phyloP scores from a whole-genome alignment of 2,113 vertebrate species.

The Mellivora capensis region DNA sequence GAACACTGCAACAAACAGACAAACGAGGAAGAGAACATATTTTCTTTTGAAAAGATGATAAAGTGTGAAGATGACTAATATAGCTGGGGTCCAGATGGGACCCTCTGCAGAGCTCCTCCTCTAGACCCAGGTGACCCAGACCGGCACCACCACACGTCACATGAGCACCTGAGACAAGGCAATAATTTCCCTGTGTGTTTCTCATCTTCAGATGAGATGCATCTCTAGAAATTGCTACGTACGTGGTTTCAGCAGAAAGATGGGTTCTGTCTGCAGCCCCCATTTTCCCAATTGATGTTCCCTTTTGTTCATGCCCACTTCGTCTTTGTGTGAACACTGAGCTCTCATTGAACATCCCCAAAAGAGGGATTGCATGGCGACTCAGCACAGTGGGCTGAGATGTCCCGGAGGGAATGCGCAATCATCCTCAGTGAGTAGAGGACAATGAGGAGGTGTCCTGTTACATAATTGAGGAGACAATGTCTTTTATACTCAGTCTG shows the following conservation, averaged over 20 bases:
- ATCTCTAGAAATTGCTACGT: neutral
- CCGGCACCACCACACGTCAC: accelerated
- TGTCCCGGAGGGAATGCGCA: conserved; percentile 76
- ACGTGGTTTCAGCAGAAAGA: neutral
- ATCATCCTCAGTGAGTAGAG: conserved; percentile 72
- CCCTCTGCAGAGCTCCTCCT: accelerated
- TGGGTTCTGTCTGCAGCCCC: neutral
- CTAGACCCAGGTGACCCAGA: neutral
- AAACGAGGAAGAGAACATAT: neutral
- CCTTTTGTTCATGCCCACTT: conserved; percentile 75
- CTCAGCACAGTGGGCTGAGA: conserved; percentile 60
- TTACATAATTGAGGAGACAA: conserved; percentile 82
- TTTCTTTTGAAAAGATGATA: neutral
- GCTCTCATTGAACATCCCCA: conserved; percentile 70
- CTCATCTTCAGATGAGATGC: neutral
- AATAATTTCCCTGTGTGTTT: neutral
- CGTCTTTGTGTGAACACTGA: conserved; percentile 69
- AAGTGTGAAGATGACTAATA: accelerated
- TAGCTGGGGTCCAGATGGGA: accelerated
- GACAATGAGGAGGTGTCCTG: conserved; percentile 81
- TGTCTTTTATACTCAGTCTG: conserved; percentile 83
- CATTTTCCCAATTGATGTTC: conserved; percentile 60
- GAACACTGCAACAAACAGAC: neutral
- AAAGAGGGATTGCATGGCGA: conserved; percentile 43
- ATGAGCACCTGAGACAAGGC: neutral